Evolutionary conservation across 2,113 vertebrate genomes (phyloP).

Genomic region (Caracal caracal): DNA sequence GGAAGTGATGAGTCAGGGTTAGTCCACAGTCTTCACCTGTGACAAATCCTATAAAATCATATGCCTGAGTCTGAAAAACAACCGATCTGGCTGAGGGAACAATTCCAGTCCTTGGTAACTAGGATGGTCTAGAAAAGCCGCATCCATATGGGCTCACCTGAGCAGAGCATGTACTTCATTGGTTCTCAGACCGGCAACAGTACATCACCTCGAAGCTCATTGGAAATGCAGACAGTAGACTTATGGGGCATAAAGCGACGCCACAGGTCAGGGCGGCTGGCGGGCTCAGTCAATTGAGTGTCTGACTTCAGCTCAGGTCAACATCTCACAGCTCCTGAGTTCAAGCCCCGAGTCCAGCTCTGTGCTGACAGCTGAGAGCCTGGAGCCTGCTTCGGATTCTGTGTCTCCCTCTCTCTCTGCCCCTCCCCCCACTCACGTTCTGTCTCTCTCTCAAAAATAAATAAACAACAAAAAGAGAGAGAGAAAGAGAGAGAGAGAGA

Average conservation of each 20-base stretch:
- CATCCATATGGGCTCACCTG: rapidly evolving
- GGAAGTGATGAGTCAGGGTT: conserved; percentile 5
- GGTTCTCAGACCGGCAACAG: background rate
- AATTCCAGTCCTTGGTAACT: background rate
- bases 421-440: too few species aligned
- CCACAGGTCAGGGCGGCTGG: background rate
- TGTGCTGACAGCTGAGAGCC: too few species aligned
- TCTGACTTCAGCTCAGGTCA: too few species aligned
- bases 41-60: background rate
- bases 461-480: too few species aligned
- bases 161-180: background rate
- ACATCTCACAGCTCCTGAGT: too few species aligned
- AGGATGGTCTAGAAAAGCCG: background rate
- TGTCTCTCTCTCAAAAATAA: too few species aligned
- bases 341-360: too few species aligned
- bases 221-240: background rate
- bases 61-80: background rate
- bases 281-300: too few species aligned
- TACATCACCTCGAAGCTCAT: background rate
- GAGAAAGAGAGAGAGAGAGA: too few species aligned
- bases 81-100: background rate
- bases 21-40: background rate
- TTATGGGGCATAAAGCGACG: background rate
- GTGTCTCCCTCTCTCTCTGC: too few species aligned
- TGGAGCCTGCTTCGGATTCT: too few species aligned